A percentile compares a stretch with the other conserved stretches of the same genome.
Evolutionary conservation across 2,888 invertebrate species (phyloP).

Genomic region (Drosophila anomalipes): DNA sequence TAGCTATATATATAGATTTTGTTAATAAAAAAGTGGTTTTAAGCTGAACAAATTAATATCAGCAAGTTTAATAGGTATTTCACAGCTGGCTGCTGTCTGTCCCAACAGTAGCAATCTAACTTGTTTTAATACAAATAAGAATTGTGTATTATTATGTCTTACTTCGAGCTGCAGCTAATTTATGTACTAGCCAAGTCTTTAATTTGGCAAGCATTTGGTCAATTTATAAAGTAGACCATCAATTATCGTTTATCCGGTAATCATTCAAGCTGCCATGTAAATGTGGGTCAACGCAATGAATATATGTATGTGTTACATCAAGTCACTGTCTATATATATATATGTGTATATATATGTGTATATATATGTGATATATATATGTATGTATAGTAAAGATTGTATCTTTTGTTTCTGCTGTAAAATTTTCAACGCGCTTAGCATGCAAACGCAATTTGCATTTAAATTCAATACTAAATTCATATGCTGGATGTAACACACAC

Average conservation of each 20-base stretch:
- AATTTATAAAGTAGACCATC: conserved; percentile 14
- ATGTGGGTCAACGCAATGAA: conserved; percentile 39
- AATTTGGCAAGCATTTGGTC: conserved; percentile 6
- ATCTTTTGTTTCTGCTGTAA: conserved; percentile 33
- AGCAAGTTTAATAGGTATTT: neutral
- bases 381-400: neutral
- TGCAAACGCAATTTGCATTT: conserved; percentile 82
- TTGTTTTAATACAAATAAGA: neutral
- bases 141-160: neutral
- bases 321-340: neutral
- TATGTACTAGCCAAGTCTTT: neutral
- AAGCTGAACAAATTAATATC: neutral
- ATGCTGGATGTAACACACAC: conserved; percentile 75
- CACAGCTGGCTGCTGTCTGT: neutral
- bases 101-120: neutral
- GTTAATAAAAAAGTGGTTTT: neutral
- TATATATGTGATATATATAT: neutral
- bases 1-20: neutral
- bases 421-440: conserved; percentile 71
- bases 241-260: conserved; percentile 29
- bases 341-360: neutral
- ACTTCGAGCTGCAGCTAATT: neutral
- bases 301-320: conserved; percentile 16
- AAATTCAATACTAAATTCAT: conserved; percentile 82
- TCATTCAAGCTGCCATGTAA: conserved; percentile 5